Evolutionary conservation across 2,888 invertebrate genomes (phyloP).

Genomic region (Limnephilus marmoratus): DNA sequence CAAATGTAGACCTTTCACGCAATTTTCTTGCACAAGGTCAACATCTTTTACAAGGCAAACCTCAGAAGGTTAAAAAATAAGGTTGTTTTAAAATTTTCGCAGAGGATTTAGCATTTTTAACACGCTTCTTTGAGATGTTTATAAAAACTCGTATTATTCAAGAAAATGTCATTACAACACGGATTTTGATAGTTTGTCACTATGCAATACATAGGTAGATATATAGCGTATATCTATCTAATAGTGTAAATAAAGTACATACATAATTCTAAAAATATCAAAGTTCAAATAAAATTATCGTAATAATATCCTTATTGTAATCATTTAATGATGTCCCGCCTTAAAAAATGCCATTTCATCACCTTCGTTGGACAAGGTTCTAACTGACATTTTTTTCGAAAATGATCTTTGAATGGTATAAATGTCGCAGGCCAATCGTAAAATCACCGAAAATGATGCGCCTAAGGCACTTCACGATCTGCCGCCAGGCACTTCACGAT

Average conservation of each 20-base stretch:
- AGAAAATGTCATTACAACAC: not conserved
- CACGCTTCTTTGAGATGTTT: not conserved
- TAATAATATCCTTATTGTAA: too few species aligned
- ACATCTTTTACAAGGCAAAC: not conserved
- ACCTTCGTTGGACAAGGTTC: too few species aligned
- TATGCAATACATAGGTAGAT: too few species aligned
- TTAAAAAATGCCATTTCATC: not conserved
- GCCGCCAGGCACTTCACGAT: too few species aligned
- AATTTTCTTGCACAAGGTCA: not conserved
- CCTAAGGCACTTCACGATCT: too few species aligned
- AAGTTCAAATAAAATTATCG: too few species aligned
- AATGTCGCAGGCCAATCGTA: too few species aligned
- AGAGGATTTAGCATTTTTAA: not conserved
- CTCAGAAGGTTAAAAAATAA: not conserved
- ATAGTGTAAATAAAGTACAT: not conserved
- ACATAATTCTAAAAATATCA: not conserved
- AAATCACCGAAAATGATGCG: too few species aligned
- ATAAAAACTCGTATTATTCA: not conserved
- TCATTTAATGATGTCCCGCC: not conserved
- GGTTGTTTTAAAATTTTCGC: not conserved
- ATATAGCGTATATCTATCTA: not conserved
- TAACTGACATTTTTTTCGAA: too few species aligned
- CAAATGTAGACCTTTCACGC: not conserved
- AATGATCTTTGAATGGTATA: too few species aligned
- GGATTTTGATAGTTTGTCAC: not conserved